phyloP scores from a whole-genome alignment of 2,113 vertebrate genomes.

The Poecile atricapillus region DNA sequence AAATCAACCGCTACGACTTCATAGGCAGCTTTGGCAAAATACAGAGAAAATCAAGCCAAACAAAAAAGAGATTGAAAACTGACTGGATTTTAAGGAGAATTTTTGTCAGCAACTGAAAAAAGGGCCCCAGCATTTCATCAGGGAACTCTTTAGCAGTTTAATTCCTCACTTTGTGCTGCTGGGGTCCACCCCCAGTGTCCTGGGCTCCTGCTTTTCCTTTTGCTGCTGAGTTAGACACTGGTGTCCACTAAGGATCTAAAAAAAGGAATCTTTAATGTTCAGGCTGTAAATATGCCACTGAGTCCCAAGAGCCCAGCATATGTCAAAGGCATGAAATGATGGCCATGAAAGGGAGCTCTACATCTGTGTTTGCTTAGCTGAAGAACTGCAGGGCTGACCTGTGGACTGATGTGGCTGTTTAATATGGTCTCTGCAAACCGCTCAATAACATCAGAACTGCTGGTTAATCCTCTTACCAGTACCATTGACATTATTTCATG shows the following conservation, averaged over 20 bases:
- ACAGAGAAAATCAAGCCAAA: neutral
- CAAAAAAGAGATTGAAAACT: neutral
- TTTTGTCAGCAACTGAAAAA: slow-evolving; percentile 18
- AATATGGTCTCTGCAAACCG: slow-evolving; percentile 39
- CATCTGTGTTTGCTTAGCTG: slow-evolving; percentile 44
- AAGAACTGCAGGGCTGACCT: slow-evolving; percentile 19
- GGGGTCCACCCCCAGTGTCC: neutral
- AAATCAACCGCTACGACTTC: neutral
- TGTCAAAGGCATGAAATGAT: slow-evolving; percentile 29
- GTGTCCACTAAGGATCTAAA: neutral
- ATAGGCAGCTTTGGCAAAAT: neutral
- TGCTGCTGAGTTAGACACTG: fast-evolving
- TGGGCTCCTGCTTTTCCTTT: neutral
- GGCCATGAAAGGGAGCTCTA: neutral
- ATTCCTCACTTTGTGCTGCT: neutral
- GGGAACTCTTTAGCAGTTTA: neutral
- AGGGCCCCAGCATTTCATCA: neutral
- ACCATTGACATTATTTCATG: slow-evolving; percentile 44
- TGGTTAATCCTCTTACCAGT: slow-evolving; percentile 55
- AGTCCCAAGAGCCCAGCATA: neutral
- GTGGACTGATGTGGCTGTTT: slow-evolving; percentile 16
- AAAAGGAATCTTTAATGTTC: neutral
- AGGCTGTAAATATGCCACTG: slow-evolving; percentile 4
- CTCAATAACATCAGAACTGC: slow-evolving; percentile 51
- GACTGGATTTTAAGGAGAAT: neutral